A percentile compares a stretch with the other conserved stretches of the same genome.
Conservation (phyloP, 2,113 vertebrate genomes). For the Uria lomvia region DNA sequence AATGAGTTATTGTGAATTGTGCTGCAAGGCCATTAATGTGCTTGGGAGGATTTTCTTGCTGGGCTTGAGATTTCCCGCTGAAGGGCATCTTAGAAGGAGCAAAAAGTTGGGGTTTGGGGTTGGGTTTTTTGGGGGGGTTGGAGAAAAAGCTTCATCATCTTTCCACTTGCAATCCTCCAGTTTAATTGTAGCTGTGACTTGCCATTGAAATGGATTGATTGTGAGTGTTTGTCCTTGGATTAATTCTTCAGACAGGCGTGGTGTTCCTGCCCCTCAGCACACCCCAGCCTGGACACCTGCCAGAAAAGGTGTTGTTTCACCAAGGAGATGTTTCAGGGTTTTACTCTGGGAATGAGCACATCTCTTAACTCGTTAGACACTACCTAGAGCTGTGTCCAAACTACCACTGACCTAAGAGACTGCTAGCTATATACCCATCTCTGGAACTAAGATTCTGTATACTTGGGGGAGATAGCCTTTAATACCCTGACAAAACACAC, state of each 20-base stretch:
- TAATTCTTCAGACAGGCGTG: neutral
- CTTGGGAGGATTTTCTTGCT: neutral
- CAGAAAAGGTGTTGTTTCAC: no score
- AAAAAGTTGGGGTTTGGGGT: neutral
- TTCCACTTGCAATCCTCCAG: neutral
- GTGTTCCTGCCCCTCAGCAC: no score
- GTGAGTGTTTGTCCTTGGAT: neutral
- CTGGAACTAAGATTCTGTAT: neutral
- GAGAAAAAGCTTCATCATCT: neutral
- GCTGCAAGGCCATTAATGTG: neutral
- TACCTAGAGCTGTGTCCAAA: no score
- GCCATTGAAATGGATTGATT: neutral
- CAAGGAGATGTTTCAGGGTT: no score
- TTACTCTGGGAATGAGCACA: no score
- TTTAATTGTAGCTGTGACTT: neutral
- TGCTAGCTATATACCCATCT: neutral
- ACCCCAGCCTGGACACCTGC: no score
- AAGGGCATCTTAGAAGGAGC: neutral
- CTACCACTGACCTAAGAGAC: neutral
- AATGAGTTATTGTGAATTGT: neutral
- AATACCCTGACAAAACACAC: neutral
- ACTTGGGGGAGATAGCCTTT: neutral
- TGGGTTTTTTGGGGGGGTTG: neutral
- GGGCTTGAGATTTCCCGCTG: neutral
- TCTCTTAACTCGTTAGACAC: no score